Evolutionary conservation across 2,113 vertebrate genomes (phyloP).

Genomic region (Noctilio leporinus): DNA sequence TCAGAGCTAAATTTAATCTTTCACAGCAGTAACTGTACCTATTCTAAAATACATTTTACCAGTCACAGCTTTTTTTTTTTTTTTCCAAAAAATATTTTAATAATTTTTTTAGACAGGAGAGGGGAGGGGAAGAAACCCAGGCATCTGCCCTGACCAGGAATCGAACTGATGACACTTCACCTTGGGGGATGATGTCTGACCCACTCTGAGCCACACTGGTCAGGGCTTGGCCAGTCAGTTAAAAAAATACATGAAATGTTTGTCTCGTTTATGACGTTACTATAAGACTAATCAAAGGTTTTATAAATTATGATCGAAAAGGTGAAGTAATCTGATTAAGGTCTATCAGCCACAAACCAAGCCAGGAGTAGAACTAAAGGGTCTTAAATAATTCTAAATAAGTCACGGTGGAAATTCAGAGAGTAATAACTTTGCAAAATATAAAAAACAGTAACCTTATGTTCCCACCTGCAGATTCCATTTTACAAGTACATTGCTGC

Average conservation of each 20-base stretch:
- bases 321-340: not conserved
- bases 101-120: too few species aligned
- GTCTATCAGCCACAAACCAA: not conserved
- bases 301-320: not conserved
- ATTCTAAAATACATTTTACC: not conserved
- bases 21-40: not conserved
- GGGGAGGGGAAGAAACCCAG: too few species aligned
- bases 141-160: too few species aligned
- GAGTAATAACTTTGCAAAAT: not conserved
- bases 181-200: too few species aligned
- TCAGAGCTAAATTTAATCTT: not conserved
- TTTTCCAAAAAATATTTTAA: too few species aligned
- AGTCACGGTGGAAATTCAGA: not conserved
- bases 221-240: not conserved
- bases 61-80: too few species aligned
- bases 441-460: not conserved
- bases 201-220: too few species aligned
- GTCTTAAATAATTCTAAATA: not conserved
- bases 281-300: not conserved
- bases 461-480: not conserved
- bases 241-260: not conserved
- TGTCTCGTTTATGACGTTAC: not conserved
- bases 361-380: not conserved
- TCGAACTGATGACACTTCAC: too few species aligned
- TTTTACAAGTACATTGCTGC: not conserved